These are phyloP conservation scores for Ictalurus furcatus DNA, from an alignment of 2,113 vertebrate species.

Conservation along the genomic window DNA sequence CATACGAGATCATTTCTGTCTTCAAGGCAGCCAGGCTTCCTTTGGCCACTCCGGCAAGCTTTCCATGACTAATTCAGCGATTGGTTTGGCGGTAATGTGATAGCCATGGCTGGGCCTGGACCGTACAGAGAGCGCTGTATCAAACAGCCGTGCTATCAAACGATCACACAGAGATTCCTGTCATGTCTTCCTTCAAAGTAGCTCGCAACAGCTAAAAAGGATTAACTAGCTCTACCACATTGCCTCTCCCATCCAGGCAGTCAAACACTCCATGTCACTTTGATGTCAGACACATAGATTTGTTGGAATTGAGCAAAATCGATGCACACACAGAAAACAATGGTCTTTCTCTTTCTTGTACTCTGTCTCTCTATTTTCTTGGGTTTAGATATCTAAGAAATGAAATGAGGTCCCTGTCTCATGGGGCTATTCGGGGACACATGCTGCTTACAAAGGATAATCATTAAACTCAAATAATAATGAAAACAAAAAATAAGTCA, in stretches of 20 bases:
- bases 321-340: slow-evolving; percentile 41
- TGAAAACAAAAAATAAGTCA: neutral
- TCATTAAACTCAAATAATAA: neutral
- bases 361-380: neutral
- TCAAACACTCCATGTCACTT: slow-evolving; percentile 46
- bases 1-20: slow-evolving; percentile 46
- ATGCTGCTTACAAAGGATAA: neutral
- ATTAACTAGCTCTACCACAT: slow-evolving; percentile 38
- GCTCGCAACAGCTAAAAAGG: slow-evolving; percentile 56
- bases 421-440: neutral
- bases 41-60: slow-evolving; percentile 64
- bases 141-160: slow-evolving; percentile 51
- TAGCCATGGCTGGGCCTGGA: slow-evolving; percentile 59
- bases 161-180: slow-evolving; percentile 49
- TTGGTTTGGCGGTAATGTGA: slow-evolving; percentile 66
- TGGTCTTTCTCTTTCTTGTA: neutral
- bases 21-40: slow-evolving; percentile 34
- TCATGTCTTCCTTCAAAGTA: slow-evolving; percentile 56
- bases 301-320: slow-evolving; percentile 53
- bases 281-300: slow-evolving; percentile 52
- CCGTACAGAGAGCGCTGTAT: slow-evolving; percentile 8
- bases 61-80: slow-evolving; percentile 70
- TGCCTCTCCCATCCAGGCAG: slow-evolving; percentile 15
- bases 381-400: neutral
- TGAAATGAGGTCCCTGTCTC: neutral